Conservation (phyloP, 2,888 invertebrate genomes). For the Chymomyza fuscimana region DNA sequence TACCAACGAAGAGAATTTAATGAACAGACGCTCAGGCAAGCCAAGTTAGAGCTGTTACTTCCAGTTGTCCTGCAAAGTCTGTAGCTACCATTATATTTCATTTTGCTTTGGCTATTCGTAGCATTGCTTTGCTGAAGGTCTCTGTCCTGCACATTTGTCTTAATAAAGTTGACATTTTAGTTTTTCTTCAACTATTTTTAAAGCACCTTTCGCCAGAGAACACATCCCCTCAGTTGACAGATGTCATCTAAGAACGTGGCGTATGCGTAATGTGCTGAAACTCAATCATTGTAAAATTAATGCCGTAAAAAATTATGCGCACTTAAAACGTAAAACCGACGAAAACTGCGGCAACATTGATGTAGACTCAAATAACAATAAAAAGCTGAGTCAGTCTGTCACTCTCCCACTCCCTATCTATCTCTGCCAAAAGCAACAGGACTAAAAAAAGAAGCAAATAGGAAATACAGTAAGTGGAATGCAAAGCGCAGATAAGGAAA, state of each 20-base stretch:
- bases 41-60: too few relatives aligned
- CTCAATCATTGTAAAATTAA: constrained; percentile 65
- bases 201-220: neutral
- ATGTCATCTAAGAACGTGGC: neutral
- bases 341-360: constrained; percentile 18
- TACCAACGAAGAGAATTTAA: too few relatives aligned
- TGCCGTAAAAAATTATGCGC: constrained; percentile 60
- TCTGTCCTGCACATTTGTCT: constrained; percentile 50
- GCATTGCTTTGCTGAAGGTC: constrained; percentile 3
- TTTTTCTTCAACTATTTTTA: constrained; percentile 9
- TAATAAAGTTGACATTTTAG: constrained; percentile 47
- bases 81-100: constrained; percentile 20
- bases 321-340: constrained; percentile 15
- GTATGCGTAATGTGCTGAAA: constrained; percentile 22
- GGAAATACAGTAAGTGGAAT: constrained; percentile 47
- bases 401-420: neutral
- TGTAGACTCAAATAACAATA: constrained; percentile 68
- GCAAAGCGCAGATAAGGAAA: constrained; percentile 69
- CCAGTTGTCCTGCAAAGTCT: too few relatives aligned
- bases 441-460: constrained; percentile 27
- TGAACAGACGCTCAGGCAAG: too few relatives aligned
- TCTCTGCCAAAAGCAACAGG: too few relatives aligned
- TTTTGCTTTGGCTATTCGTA: constrained; percentile 30
- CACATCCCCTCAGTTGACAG: constrained; percentile 5
- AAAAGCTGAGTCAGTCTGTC: constrained; percentile 69